Percentiles rank a stretch among this genome's conserved stretches.
Evolutionary conservation across 1,140 invertebrate genomes (phyloP).

Genomic region (Atta texana): DNA sequence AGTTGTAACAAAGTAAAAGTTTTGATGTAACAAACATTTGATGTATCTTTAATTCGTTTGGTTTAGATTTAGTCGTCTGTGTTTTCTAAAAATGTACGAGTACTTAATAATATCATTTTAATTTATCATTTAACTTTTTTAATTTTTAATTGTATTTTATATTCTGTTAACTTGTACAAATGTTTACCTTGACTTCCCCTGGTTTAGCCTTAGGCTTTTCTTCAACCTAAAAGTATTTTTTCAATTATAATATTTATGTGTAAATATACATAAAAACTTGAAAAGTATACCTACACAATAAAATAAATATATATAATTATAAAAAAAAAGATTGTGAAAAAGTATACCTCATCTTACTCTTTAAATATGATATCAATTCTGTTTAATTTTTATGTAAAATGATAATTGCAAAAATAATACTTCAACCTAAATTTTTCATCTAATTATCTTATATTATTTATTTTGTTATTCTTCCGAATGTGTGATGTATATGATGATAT

Average conservation of each 20-base stretch:
- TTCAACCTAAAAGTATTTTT: slow-evolving; percentile 61
- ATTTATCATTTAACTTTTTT: not conserved
- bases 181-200: slow-evolving; percentile 34
- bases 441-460: not conserved
- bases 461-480: not conserved
- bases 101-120: slow-evolving; percentile 16
- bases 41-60: slow-evolving; percentile 80
- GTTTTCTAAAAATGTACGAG: slow-evolving; percentile 68
- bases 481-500: not conserved
- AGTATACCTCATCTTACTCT: slow-evolving; percentile 70
- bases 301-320: not conserved
- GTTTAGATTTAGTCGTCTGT: slow-evolving; percentile 75
- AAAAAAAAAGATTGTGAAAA: not conserved
- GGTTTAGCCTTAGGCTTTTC: slow-evolving; percentile 33
- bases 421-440: not conserved
- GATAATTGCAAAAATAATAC: not conserved
- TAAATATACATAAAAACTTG: not conserved
- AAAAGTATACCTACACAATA: not conserved
- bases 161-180: not conserved
- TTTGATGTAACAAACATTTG: slow-evolving; percentile 30
- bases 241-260: not conserved
- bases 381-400: not conserved
- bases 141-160: not conserved
- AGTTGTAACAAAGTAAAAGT: not conserved
- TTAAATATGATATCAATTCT: not conserved